A percentile compares a stretch with the other conserved stretches of the same genome.
These are phyloP conservation scores for Ferrisia virgata DNA, from an alignment of 2,888 invertebrate species.

Conservation along the genomic window DNA sequence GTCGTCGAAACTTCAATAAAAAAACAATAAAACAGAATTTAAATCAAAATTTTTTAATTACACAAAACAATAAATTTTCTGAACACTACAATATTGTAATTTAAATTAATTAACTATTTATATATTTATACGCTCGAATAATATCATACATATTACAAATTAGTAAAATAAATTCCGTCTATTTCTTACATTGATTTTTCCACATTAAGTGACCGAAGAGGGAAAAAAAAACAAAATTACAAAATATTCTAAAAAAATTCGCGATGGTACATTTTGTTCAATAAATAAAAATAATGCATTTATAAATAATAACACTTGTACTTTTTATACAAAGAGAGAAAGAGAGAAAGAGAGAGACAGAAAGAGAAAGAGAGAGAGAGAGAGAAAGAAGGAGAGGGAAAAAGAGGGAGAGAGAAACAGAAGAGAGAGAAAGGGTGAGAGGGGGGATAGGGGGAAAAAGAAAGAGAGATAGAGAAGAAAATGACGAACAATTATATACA, in stretches of 20 bases:
- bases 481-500: constrained; percentile 36
- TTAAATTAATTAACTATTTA: constrained; percentile 42
- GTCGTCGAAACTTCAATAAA: neutral
- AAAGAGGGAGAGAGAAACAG: no score
- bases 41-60: constrained; percentile 43
- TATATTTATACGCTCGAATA: constrained; percentile 42
- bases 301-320: constrained; percentile 42
- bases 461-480: neutral
- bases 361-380: no score
- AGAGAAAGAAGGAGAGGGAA: no score
- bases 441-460: no score
- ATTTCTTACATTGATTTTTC: constrained; percentile 39
- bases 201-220: constrained; percentile 38
- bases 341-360: no score
- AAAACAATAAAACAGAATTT: neutral
- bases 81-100: constrained; percentile 44
- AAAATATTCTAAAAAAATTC: constrained; percentile 37
- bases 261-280: constrained; percentile 45
- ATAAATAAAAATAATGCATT: constrained; percentile 42
- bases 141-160: constrained; percentile 43
- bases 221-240: constrained; percentile 33
- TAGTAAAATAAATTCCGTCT: constrained; percentile 39
- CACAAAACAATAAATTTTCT: constrained; percentile 46
- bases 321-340: constrained; percentile 32
- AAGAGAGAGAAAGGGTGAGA: no score